Evolutionary conservation across 1,140 invertebrate species (phyloP).

Genomic region (Aphelinus atriplicis): DNA sequence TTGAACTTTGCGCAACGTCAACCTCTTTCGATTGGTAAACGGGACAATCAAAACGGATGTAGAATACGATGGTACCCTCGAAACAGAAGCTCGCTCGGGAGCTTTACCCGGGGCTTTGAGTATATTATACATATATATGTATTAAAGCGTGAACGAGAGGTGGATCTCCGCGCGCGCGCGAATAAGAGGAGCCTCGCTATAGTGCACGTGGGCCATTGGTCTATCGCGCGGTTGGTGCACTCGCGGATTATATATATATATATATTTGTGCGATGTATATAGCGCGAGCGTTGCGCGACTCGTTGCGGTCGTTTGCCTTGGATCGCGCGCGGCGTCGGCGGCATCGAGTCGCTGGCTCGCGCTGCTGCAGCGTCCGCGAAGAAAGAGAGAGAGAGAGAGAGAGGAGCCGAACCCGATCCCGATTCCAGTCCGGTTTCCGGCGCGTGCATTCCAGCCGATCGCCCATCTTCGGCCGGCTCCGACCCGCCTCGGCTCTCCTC

Average conservation of each 20-base stretch:
- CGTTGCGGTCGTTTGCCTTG: conserved; percentile 41
- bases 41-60: no score
- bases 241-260: no score
- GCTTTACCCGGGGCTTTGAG: no score
- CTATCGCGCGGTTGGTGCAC: no score
- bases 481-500: background rate
- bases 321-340: conserved; percentile 10
- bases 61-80: no score
- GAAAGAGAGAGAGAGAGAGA: conserved; percentile 13
- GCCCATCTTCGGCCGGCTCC: conserved; percentile 33
- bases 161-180: no score
- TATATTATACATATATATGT: no score
- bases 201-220: no score
- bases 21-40: no score
- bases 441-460: conserved; percentile 36
- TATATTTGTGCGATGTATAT: no score
- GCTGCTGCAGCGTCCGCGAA: background rate
- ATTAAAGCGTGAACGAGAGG: background rate
- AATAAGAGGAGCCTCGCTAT: background rate
- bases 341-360: conserved; percentile 19
- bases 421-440: conserved; percentile 42
- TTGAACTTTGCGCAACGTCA: no score
- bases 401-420: conserved; percentile 37
- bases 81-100: no score
- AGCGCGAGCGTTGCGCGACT: conserved; percentile 18